phyloP scores from a whole-genome alignment of 2,113 vertebrate genomes.

The Lepisosteus osseus region DNA sequence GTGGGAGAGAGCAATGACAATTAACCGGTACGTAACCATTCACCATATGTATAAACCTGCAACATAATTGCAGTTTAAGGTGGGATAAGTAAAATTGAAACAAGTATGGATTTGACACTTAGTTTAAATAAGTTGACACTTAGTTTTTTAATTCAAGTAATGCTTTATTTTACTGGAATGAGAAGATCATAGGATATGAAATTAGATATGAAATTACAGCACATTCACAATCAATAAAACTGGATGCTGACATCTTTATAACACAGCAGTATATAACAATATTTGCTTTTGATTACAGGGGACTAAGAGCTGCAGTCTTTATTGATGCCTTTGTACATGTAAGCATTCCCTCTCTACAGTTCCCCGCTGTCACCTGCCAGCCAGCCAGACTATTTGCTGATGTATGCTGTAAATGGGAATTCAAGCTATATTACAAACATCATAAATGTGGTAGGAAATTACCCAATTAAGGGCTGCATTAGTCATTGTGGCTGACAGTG shows the following conservation, averaged over 20 bases:
- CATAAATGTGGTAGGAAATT: constrained; percentile 1
- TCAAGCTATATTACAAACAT: background rate
- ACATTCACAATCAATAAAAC: constrained; percentile 13
- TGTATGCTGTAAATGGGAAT: constrained; percentile 6
- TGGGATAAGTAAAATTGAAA: background rate
- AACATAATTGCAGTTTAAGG: background rate
- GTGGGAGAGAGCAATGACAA: background rate
- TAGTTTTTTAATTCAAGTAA: constrained; percentile 6
- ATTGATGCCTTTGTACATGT: background rate
- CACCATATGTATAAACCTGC: background rate
- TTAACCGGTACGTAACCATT: background rate
- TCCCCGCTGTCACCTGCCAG: background rate
- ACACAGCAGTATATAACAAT: constrained; percentile 5
- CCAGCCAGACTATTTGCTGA: background rate
- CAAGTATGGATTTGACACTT: background rate
- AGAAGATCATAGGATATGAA: constrained; percentile 8
- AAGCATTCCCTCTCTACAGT: background rate
- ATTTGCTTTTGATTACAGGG: constrained; percentile 4
- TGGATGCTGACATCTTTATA: constrained; percentile 6
- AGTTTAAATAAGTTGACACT: background rate
- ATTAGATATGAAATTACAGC: background rate
- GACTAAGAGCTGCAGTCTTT: background rate
- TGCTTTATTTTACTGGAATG: constrained; percentile 5
- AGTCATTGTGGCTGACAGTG: constrained; percentile 1
- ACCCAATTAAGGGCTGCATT: constrained; percentile 4